A percentile compares a stretch with the other conserved stretches of the same genome.
Evolutionary conservation across 1,140 invertebrate species (phyloP).

Genomic region (Dinoponera quadriceps): DNA sequence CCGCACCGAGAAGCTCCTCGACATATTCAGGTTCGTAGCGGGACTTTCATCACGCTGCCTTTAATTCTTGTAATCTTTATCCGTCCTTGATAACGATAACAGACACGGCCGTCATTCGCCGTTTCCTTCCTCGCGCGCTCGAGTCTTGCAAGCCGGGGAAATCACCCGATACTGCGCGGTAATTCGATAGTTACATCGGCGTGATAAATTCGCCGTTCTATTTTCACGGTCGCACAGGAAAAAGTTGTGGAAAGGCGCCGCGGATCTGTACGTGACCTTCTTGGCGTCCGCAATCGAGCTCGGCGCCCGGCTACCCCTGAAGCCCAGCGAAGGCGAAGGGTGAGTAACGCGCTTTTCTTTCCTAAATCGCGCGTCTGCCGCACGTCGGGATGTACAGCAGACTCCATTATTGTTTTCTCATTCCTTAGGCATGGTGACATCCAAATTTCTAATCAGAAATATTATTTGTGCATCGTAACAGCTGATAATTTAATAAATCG

Average conservation of each 20-base stretch:
- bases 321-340: constrained; percentile 95
- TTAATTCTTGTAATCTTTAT: background rate
- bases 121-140: constrained; percentile 24
- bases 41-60: background rate
- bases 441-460: too few species aligned
- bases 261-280: constrained; percentile 92
- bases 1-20: constrained; percentile 89
- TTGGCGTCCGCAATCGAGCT: constrained; percentile 93
- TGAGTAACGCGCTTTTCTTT: constrained; percentile 81
- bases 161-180: background rate
- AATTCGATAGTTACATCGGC: background rate
- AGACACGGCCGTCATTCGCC: background rate
- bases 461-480: too few species aligned
- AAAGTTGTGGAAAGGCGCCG: constrained; percentile 86
- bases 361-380: background rate
- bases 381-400: background rate
- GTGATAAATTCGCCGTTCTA: background rate
- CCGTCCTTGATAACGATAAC: constrained; percentile 32
- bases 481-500: too few species aligned
- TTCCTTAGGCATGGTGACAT: too few species aligned
- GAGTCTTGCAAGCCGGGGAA: background rate
- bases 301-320: constrained; percentile 92
- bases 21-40: constrained; percentile 88
- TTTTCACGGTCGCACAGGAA: constrained; percentile 75
- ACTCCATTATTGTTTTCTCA: too few species aligned